These are phyloP conservation scores for Peucedramus taeniatus DNA, from an alignment of 2,113 vertebrate species.

Conservation along the genomic window DNA sequence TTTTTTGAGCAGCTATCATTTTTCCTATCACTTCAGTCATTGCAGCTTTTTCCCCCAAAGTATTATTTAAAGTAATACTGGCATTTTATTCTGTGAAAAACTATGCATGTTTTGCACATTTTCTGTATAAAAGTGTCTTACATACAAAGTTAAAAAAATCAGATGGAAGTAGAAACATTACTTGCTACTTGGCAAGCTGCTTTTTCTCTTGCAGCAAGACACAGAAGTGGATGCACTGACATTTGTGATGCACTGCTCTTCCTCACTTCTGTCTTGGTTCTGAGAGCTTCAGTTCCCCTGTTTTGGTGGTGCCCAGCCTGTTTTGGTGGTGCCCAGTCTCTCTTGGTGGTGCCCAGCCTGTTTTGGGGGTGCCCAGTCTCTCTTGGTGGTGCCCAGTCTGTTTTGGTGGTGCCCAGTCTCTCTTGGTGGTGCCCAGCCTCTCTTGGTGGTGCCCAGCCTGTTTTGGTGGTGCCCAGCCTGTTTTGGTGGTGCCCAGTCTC, in stretches of 20 bases:
- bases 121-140: neutral
- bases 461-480: neutral
- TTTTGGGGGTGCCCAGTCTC: too few relatives aligned
- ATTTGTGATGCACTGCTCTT: neutral
- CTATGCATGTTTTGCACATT: neutral
- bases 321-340: too few relatives aligned
- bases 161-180: neutral
- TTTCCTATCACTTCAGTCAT: neutral
- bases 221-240: neutral
- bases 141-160: neutral
- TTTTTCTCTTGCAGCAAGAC: neutral
- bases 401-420: too few relatives aligned
- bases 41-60: neutral
- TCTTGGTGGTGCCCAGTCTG: neutral
- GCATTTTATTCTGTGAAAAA: neutral
- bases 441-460: neutral
- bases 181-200: neutral
- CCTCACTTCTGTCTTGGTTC: neutral
- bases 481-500: too few relatives aligned
- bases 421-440: neutral
- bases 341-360: neutral
- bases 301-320: neutral
- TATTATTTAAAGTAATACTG: slow-evolving; percentile 3
- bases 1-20: neutral
- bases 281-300: neutral